Evolutionary conservation across 1,140 invertebrate genomes (phyloP).

Genomic region (Chrysopa pallens): DNA sequence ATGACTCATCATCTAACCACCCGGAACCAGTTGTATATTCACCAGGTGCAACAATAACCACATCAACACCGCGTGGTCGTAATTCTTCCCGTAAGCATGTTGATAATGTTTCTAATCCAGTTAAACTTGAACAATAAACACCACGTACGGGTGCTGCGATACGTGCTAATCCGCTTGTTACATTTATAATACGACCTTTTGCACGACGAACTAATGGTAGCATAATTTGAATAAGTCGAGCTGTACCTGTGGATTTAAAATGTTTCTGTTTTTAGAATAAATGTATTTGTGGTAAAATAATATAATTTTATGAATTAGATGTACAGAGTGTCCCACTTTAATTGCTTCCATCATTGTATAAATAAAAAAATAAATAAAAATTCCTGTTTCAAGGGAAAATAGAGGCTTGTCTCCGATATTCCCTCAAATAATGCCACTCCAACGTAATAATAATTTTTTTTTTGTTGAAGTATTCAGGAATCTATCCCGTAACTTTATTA

Average conservation of each 20-base stretch:
- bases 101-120: slow-evolving; percentile 62
- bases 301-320: too few relatives aligned
- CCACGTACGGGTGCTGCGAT: slow-evolving; percentile 57
- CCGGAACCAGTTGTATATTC: slow-evolving; percentile 59
- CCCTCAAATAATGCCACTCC: too few relatives aligned
- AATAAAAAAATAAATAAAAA: too few relatives aligned
- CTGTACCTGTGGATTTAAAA: slow-evolving; percentile 27
- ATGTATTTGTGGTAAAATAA: too few relatives aligned
- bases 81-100: slow-evolving; percentile 67
- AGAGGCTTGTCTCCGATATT: too few relatives aligned
- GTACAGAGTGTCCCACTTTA: too few relatives aligned
- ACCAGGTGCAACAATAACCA: slow-evolving; percentile 64
- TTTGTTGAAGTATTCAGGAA: too few relatives aligned
- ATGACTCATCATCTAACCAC: slow-evolving; percentile 50
- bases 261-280: too few relatives aligned
- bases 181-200: slow-evolving; percentile 47
- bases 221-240: slow-evolving; percentile 60
- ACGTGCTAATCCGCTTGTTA: slow-evolving; percentile 51
- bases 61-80: slow-evolving; percentile 50
- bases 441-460: too few relatives aligned
- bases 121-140: slow-evolving; percentile 58
- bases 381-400: too few relatives aligned
- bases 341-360: too few relatives aligned
- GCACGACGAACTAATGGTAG: slow-evolving; percentile 57
- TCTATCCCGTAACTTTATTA: too few relatives aligned